Evolutionary conservation across 2,797 vertebrate genomes (phyloP), one percentile per base, ranked within the genome.

Genomic region (Tamandua tetradactyla): DNA sequence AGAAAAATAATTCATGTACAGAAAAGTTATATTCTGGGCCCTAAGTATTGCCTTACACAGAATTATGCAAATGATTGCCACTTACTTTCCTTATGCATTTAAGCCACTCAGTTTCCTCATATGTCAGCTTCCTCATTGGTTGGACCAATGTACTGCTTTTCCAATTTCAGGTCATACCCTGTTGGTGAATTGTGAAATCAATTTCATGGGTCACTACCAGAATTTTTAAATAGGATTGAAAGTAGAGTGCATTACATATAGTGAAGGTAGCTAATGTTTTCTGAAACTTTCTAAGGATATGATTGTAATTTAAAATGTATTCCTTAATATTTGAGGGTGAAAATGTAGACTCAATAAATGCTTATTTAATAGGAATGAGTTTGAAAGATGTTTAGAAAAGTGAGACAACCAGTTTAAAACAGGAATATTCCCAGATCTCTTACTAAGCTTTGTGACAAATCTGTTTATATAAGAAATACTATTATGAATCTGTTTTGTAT

Each of bases 271-370:
- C 7, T 61, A 68, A 1, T 87, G 62, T 59, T 82, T 90, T 83
- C 32, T 87, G 81, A 86, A 83, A 87, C 30, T 68, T 82, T 78
- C 15, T 86, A 27, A 86, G 35, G 80, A 74, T 37, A 78, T 32
- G n/a, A 49, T 86, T 86, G n/a, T 92, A 62, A 81, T 64, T 83
- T 89, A 78, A 79, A 82, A 94, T 85, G 14, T 85, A 81, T 57
- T n/a, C 42, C 27, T 86, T 68, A 91, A 44, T 89, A 37, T 68
- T 66, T n/a, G 52, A 42, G 27, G 40, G 75, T 59, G 61, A 55
- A 92, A 92, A 94, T 42, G 13, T 62, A 40, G n/a, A 32, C 32
- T 94, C 18, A 49, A 32, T 79, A 93, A 85, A 61, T 76, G 18
- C 61, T 78, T 35, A 72, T 66, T 78, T 35, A 72, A 44, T 84